Evolutionary conservation across 2,113 vertebrate species (phyloP).

Genomic region (Dipodomys stephensi): DNA sequence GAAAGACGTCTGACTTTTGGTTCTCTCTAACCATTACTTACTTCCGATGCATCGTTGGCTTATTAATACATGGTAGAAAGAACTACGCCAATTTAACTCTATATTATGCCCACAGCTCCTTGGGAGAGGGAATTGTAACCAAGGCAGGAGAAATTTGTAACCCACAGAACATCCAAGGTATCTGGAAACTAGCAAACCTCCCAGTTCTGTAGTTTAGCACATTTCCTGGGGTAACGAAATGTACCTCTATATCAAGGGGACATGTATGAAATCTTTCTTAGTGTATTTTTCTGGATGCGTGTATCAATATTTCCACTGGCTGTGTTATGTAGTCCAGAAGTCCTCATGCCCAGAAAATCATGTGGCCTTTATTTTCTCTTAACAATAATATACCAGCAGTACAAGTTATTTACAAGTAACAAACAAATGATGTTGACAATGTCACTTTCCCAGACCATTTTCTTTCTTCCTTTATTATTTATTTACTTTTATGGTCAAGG

Average conservation of each 20-base stretch:
- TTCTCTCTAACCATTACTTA: background rate
- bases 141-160: constrained; percentile 54
- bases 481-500: no score
- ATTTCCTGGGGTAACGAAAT: constrained; percentile 59
- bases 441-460: background rate
- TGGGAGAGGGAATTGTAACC: background rate
- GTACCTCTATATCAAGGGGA: constrained; percentile 42
- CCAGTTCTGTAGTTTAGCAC: constrained; percentile 47
- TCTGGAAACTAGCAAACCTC: constrained; percentile 46
- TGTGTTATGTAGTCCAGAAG: background rate
- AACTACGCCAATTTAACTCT: constrained; percentile 23
- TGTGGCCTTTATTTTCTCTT: background rate
- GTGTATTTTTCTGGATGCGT: background rate
- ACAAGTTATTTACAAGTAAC: background rate
- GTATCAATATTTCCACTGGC: constrained; percentile 20
- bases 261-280: background rate
- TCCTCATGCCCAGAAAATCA: constrained; percentile 47
- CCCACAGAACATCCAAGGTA: background rate
- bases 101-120: background rate
- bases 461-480: no score
- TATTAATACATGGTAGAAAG: background rate
- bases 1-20: background rate
- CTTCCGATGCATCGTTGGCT: background rate
- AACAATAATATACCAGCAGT: background rate
- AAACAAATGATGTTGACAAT: background rate